phyloP scores from a whole-genome alignment of 2,888 invertebrate genomes.

The Philhelius pedissequus region DNA sequence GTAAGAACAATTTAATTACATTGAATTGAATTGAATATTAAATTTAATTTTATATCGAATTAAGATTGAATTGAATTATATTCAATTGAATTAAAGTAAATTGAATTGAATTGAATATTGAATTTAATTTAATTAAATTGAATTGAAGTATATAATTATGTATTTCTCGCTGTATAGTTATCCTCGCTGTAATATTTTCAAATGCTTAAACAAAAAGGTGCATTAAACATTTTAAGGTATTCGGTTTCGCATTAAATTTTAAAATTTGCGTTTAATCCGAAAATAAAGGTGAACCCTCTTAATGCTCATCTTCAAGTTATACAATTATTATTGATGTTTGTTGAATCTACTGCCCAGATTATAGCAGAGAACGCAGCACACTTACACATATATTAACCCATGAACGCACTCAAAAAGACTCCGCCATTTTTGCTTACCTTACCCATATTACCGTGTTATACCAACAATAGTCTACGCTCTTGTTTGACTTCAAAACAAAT shows the following conservation, averaged over 20 bases:
- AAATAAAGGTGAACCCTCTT: too few relatives aligned
- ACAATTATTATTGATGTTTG: background rate
- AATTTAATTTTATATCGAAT: background rate
- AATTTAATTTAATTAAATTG: background rate
- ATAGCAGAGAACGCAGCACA: background rate
- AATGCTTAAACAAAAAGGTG: too few relatives aligned
- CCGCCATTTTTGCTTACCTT: background rate
- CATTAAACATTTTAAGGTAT: too few relatives aligned
- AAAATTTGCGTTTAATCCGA: too few relatives aligned
- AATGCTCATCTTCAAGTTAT: background rate
- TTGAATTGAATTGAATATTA: background rate
- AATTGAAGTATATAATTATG: too few relatives aligned
- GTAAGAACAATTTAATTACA: background rate
- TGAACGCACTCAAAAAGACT: background rate
- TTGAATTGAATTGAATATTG: background rate
- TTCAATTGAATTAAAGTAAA: background rate
- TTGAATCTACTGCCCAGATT: constrained; percentile 2
- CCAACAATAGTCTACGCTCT: background rate
- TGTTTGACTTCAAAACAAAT: constrained; percentile 3
- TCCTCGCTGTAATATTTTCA: too few relatives aligned
- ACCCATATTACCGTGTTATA: background rate
- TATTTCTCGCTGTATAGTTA: too few relatives aligned
- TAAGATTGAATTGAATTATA: background rate
- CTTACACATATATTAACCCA: constrained; percentile 1
- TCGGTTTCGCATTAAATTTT: too few relatives aligned